These are phyloP conservation scores for Ondatra zibethicus DNA, from an alignment of 2,113 vertebrate species.

Conservation along the genomic window DNA sequence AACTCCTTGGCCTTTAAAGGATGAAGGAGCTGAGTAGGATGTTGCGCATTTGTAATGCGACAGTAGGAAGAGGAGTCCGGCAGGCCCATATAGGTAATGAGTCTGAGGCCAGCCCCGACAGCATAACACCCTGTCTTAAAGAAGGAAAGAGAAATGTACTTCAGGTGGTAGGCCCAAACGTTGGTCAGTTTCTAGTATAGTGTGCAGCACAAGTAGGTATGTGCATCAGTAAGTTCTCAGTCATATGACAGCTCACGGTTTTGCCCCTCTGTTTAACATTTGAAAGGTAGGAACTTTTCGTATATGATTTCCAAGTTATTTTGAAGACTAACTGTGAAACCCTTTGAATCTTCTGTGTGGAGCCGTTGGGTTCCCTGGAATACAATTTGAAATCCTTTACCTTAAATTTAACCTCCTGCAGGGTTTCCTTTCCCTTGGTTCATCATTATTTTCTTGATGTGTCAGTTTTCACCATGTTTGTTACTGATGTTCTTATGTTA, in stretches of 20 bases:
- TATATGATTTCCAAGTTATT: not conserved
- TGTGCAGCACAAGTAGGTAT: not conserved
- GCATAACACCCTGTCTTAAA: not conserved
- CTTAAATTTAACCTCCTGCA: slow-evolving; percentile 8
- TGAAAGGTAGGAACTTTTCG: not conserved
- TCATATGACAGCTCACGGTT: not conserved
- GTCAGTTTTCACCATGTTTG: slow-evolving; percentile 7
- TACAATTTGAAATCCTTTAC: slow-evolving; percentile 11
- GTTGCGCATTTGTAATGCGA: not conserved
- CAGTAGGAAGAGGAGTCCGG: not conserved
- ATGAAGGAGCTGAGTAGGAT: not conserved
- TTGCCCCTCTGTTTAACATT: not conserved
- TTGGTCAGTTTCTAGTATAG: not conserved
- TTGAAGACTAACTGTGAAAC: not conserved
- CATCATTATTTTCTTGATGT: not conserved
- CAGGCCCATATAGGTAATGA: no score
- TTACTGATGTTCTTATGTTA: not conserved
- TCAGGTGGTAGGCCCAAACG: not conserved
- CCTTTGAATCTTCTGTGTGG: slow-evolving; percentile 17
- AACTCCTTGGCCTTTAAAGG: not conserved
- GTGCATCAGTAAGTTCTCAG: not conserved
- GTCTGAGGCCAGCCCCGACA: not conserved
- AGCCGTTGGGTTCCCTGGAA: not conserved
- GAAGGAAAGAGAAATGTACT: not conserved
- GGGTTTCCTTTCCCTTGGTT: not conserved